Base-by-base conservation (phyloP, 2,113 vertebrate genomes). In the Eulemur macaco region DNA sequence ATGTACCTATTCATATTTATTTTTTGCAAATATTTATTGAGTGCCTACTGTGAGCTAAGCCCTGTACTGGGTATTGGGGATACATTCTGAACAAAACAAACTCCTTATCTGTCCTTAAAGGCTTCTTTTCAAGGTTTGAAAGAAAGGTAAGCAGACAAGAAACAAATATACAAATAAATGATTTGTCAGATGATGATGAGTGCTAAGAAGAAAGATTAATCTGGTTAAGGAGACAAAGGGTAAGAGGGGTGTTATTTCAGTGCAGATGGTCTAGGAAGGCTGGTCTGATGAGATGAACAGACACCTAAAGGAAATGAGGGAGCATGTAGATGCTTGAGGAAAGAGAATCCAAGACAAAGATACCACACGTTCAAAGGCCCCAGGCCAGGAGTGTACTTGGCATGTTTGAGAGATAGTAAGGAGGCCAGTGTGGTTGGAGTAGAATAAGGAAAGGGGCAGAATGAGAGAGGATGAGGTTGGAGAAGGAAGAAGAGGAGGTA, bases 11-110 rank as follows among this genome's bases (percentile, higher is more conserved):
- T 91, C 64, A 14, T 27, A 23, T 84, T 63, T 60, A 89, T 77
- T 63, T 78, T 47, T 71, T 66, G 52, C 63, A 66, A 66, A 27
- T 66, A 78, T 52, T 96, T 69, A 85, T 58, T 78, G 42, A 54
- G 69, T 71, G 10, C 42, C 29, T 56, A 63, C n/a, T 83, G 23
- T 69, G 45, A 84, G 45, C 45, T 84, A 92, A 78, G 6, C 64
- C n/a, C 71, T 84, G 11, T 85, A 58, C 63, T 85, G 56, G 17
- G 50, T 87, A 6, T 60, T 69, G 25, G n/a, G 42, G 39, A 82
- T 60, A 60, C 0, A 74, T n/a, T 74, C 66, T 83, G 50, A 80
- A 74, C 66, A 58, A 68, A 92, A 84, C 8, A 60, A 37, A 25
- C 20, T 71, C 34, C 63, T 15, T 47, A 11, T 63, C 50, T 63